Conservation (phyloP, 1,140 invertebrate genomes). For the Lithobius niger region DNA sequence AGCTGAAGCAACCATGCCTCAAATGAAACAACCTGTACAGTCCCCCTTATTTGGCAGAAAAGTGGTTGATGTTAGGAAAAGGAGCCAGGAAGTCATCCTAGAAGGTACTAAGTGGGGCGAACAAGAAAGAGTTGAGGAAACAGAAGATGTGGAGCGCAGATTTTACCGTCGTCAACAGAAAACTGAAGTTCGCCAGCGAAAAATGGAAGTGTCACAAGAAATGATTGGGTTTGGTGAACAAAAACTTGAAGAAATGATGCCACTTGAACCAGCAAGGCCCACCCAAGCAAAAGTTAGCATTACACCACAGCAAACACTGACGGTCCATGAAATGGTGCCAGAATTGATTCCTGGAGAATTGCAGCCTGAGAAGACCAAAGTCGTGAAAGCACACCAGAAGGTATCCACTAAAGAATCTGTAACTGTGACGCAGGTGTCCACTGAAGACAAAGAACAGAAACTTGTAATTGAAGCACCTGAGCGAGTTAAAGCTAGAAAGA, state of each 20-base stretch:
- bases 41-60: too few species aligned
- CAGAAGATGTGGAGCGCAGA: neutral
- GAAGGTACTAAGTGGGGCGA: too few species aligned
- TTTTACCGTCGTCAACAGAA: neutral
- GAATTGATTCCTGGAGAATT: neutral
- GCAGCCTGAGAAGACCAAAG: neutral
- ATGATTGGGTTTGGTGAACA: constrained; percentile 1
- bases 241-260: neutral
- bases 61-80: too few species aligned
- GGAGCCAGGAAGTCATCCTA: too few species aligned
- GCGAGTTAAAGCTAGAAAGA: constrained; percentile 8
- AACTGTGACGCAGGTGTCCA: constrained; percentile 5
- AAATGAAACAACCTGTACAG: too few species aligned
- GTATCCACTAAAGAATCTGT: constrained; percentile 2
- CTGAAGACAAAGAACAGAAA: neutral
- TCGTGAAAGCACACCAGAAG: neutral
- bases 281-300: neutral
- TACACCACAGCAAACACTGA: neutral
- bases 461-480: constrained; percentile 1
- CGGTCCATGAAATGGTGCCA: neutral
- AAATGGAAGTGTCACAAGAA: neutral
- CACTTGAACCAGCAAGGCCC: neutral
- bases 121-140: neutral
- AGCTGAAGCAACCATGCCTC: constrained; percentile 1
- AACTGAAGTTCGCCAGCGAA: neutral